Evolutionary conservation across 2,113 vertebrate genomes (phyloP).

Genomic region (Apistogramma diplotaenia): DNA sequence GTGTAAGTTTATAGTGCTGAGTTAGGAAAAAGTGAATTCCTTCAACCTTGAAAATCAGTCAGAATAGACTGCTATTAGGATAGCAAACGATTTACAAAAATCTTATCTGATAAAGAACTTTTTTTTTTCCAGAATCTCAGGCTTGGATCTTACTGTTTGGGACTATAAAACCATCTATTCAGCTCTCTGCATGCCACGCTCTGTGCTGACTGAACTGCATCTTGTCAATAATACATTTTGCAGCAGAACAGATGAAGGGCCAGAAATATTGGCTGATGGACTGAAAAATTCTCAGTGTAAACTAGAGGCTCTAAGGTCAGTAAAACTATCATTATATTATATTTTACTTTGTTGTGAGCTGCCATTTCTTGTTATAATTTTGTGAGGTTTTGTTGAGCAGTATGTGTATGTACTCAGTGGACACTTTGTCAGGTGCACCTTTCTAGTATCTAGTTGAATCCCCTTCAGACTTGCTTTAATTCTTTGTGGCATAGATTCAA

Average conservation of each 20-base stretch:
- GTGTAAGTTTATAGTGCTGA: too few species aligned
- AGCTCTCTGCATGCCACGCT: conserved; percentile 4
- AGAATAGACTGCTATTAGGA: too few species aligned
- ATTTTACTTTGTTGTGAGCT: neutral
- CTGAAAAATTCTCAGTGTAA: neutral
- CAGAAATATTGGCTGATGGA: neutral
- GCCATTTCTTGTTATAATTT: neutral
- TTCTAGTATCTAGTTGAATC: too few species aligned
- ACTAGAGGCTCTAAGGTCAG: conserved; percentile 23
- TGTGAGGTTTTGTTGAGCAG: too few species aligned
- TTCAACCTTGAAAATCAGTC: too few species aligned
- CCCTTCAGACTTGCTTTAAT: too few species aligned
- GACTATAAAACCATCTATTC: neutral
- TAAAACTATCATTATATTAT: neutral
- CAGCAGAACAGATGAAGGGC: neutral
- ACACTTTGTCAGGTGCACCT: too few species aligned
- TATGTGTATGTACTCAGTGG: too few species aligned
- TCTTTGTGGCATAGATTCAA: too few species aligned
- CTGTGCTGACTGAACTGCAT: conserved; percentile 26
- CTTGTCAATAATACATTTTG: rapidly evolving
- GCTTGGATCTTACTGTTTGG: rapidly evolving
- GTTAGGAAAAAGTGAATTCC: too few species aligned
- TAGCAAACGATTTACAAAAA: too few species aligned
- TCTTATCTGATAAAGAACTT: too few species aligned
- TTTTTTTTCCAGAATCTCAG: conserved; percentile 12